These are phyloP conservation scores for Leptura quadrifasciata DNA, from an alignment of 2,888 invertebrate species.

Conservation along the genomic window DNA sequence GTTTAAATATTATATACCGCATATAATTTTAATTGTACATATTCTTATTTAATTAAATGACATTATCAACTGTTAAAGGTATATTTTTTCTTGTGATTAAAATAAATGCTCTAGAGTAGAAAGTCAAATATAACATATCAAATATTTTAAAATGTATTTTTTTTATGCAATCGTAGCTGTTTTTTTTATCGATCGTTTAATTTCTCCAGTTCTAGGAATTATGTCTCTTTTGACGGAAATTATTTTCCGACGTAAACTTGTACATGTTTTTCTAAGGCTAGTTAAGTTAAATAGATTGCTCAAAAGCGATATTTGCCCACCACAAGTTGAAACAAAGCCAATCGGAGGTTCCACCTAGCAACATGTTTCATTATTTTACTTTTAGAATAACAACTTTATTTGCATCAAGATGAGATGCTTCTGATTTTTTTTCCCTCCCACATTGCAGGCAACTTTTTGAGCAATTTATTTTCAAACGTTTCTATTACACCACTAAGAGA, in stretches of 20 bases:
- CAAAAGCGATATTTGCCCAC: not conserved
- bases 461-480: not conserved
- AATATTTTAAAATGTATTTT: conserved; percentile 56
- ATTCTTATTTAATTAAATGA: conserved; percentile 60
- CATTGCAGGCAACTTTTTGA: not conserved
- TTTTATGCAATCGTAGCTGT: conserved; percentile 37
- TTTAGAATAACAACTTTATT: not conserved
- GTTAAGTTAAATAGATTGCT: conserved; percentile 7
- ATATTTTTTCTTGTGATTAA: conserved; percentile 63
- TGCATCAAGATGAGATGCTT: not conserved
- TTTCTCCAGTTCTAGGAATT: not conserved
- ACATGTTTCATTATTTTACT: not conserved
- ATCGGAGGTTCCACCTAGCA: not conserved
- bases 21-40: conserved; percentile 64
- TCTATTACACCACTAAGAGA: not conserved
- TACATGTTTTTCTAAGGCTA: conserved; percentile 7
- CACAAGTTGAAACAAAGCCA: not conserved
- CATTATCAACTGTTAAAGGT: conserved; percentile 61
- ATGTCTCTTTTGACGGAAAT: not conserved
- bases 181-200: conserved; percentile 16
- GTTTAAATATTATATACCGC: conserved; percentile 54
- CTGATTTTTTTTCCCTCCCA: not conserved
- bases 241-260: not conserved
- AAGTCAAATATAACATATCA: conserved; percentile 68
- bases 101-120: conserved; percentile 67